Conservation (phyloP, 2,888 invertebrate species). For the Cephus pulcher region DNA sequence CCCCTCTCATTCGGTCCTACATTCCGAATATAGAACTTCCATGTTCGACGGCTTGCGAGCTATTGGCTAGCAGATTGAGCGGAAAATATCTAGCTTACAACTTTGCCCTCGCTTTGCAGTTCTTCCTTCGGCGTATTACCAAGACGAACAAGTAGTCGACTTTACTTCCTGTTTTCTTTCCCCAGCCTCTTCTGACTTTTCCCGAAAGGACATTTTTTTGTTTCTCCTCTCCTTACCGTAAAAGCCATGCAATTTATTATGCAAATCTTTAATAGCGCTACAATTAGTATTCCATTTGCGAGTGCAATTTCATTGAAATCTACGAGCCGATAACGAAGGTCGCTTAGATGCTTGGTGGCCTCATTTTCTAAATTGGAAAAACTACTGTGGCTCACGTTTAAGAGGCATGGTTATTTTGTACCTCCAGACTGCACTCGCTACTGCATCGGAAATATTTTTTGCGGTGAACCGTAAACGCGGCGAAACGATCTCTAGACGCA, state of each 20-base stretch:
- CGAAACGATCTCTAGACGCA: conserved; percentile 15
- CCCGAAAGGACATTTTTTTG: neutral
- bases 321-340: neutral
- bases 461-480: neutral
- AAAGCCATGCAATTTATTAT: neutral
- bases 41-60: conserved; percentile 30
- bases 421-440: neutral
- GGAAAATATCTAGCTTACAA: conserved; percentile 51
- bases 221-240: neutral
- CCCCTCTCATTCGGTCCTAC: neutral
- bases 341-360: neutral
- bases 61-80: conserved; percentile 51
- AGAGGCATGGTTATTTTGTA: neutral
- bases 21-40: conserved; percentile 39
- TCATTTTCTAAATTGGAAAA: neutral
- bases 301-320: neutral
- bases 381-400: neutral
- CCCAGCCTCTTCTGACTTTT: neutral
- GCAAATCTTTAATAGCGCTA: neutral
- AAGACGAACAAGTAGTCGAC: neutral
- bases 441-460: neutral
- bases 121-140: neutral
- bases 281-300: neutral
- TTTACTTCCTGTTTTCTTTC: neutral
- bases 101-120: conserved; percentile 25